A percentile compares a stretch with the other conserved stretches of the same genome.
Conservation (phyloP, 2,888 invertebrate genomes). For the Biston betularia region DNA sequence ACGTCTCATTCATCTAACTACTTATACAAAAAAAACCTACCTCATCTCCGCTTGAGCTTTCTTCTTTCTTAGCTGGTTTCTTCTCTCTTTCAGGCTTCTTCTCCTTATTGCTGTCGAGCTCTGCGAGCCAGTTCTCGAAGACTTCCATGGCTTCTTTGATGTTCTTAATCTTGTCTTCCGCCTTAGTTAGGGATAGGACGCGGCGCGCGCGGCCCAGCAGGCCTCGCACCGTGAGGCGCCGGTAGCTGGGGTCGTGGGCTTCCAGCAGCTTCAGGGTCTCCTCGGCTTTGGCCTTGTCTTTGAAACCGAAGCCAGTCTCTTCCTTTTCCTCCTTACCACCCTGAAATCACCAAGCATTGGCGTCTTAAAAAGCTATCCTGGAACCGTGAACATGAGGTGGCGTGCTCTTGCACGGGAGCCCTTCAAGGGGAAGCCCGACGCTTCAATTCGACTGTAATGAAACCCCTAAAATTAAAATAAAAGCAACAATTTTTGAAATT, state of each 20-base stretch:
- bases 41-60: conserved; percentile 51
- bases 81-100: conserved; percentile 63
- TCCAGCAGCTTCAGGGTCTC: conserved; percentile 88
- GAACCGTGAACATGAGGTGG: too few species aligned
- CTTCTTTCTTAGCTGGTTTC: conserved; percentile 54
- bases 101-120: conserved; percentile 74
- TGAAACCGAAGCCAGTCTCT: conserved; percentile 90
- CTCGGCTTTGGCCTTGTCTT: conserved; percentile 89
- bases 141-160: conserved; percentile 89
- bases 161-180: conserved; percentile 89
- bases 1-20: too few species aligned
- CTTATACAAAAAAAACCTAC: conserved; percentile 27
- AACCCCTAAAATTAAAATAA: too few species aligned
- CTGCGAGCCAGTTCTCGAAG: conserved; percentile 89
- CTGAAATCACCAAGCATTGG: not conserved
- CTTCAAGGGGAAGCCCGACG: too few species aligned
- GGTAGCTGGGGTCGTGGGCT: conserved; percentile 88
- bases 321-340: conserved; percentile 71
- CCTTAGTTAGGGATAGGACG: conserved; percentile 87
- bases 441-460: too few species aligned
- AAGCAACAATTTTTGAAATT: too few species aligned
- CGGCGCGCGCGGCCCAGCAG: conserved; percentile 70
- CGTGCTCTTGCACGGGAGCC: too few species aligned
- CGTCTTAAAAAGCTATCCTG: too few species aligned
- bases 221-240: conserved; percentile 87